Evolutionary conservation across 1,140 invertebrate species (phyloP).

Genomic region (Spodoptera frugiperda): DNA sequence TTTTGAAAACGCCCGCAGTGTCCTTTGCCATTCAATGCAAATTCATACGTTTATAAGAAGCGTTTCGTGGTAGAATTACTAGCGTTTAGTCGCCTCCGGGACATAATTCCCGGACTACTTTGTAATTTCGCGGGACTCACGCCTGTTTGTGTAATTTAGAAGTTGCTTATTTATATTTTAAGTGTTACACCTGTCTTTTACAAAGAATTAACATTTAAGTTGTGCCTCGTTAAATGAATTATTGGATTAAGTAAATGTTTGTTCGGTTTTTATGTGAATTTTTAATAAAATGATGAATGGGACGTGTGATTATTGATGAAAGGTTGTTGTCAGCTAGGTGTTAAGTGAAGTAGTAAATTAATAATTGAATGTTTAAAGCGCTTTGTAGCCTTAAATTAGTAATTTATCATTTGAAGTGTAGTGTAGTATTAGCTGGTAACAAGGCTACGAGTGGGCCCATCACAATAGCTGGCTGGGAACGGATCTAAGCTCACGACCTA

Average conservation of each 20-base stretch:
- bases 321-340: not conserved
- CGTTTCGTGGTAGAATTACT: slow-evolving; percentile 80
- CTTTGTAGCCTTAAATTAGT: slow-evolving; percentile 21
- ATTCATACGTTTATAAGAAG: slow-evolving; percentile 82
- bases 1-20: slow-evolving; percentile 65
- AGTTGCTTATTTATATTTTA: slow-evolving; percentile 40
- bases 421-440: slow-evolving; percentile 11
- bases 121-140: slow-evolving; percentile 68
- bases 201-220: slow-evolving; percentile 9
- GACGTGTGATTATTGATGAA: slow-evolving; percentile 1
- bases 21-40: slow-evolving; percentile 84
- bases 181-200: slow-evolving; percentile 31
- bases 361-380: not conserved
- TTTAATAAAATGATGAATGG: slow-evolving; percentile 12
- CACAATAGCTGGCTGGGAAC: slow-evolving; percentile 27
- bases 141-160: slow-evolving; percentile 55
- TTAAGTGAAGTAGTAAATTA: not conserved
- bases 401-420: slow-evolving; percentile 6
- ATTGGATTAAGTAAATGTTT: slow-evolving; percentile 37
- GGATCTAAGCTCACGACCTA: slow-evolving; percentile 33
- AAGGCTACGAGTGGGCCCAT: slow-evolving; percentile 14
- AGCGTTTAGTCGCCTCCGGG: slow-evolving; percentile 83
- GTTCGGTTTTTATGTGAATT: slow-evolving; percentile 11
- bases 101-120: slow-evolving; percentile 77
- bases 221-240: slow-evolving; percentile 26